Evolutionary conservation across 2,888 invertebrate species (phyloP), one percentile per base, ranked within the genome.

Genomic region (Saturnia pavonia): DNA sequence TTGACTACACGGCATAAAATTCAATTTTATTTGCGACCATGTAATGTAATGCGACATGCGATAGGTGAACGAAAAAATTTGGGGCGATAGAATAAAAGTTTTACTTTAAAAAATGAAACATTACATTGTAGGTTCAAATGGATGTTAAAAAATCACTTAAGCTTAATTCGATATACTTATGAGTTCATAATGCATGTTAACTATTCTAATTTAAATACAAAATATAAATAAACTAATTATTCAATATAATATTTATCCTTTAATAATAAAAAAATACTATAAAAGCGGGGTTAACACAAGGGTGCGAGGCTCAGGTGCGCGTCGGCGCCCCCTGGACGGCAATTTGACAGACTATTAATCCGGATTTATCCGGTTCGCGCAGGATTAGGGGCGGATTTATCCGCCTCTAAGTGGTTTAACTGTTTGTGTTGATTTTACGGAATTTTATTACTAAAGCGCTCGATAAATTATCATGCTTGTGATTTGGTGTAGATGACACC

Each of bases 261-360:
- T 40, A n/a, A 40, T 65, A 40, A 65, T 65, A 70, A 54, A 70
- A 54, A 70, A 42, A 67, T 25, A 67, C 54, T 67, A 51, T 67
- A 54, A 48, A 70, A 54, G 54, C 65, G 65, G 54, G 40, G 48
- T 57, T 42, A 45, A 57, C 75, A 76, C 72, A 77, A 77, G 79
- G 78, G 74, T 69, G 69, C 74, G 76, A 80, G 87, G 74, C 88
- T 82, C 92, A 92, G 92, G 92, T 92, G 92, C 74, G 48, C 76
- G 75, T 78, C 75, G 73, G 84, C 86, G 81, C 85, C 91, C 91
- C 90, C 91, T 77, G 76, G 77, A 84, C 87, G 87, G 80, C 88
- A 87, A 91, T 91, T 91, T 92, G 92, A 92, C 92, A 91, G 92
- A 93, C 93, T 88, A 93, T 93, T 93, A 92, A 92, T 93, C 87